Base-by-base conservation (phyloP, 2,113 vertebrate species). In the Pseudolaguvia tuberculata region DNA sequence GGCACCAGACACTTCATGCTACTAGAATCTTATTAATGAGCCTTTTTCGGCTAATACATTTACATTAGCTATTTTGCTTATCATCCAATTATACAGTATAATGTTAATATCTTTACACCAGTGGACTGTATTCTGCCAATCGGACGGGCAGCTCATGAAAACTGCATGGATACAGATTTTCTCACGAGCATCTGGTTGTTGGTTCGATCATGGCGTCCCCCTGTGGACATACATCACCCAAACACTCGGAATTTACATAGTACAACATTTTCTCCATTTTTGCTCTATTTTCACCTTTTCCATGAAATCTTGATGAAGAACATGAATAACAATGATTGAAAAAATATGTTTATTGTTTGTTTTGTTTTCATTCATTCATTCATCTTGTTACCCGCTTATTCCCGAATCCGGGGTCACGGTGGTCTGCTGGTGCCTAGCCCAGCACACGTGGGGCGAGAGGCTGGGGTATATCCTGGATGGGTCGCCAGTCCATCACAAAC, bases 131-230 rank as follows among this genome's bases (percentile, higher is more conserved):
- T n/a, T n/a, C 52, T 53, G 59, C 52, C 73, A 72, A 51, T 59
- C 52, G 68, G 57, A 52, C 39, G 23, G n/a, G 42, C 67, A 48
- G 61, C 58, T 42, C 7, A 48, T n/a, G 59, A 68, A 80, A 65
- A 71, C 78, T 70, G 75, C 67, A 71, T 70, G 50, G 45, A 79
- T 61, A 80, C 61, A 76, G 78, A 72, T 76, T 59, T 76, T 69
- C 53, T 72, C 69, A 42, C 27, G 35, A 57, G 59, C 70, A 68
- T 55, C 42, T 42, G 55, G 20, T 47, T 42, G 13, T 68, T 50
- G 12, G 57, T 23, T 50, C 14, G 75, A 23, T 77, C 23, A 31
- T 35, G 45, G 39, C 42, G 62, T 29, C 70, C 27, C 39, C 75
- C 13, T 52, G n/a, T 65, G 79, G 65, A 6, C 45, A 67, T 50